Evolutionary conservation across 2,113 vertebrate genomes (phyloP).

Genomic region (Platanista minor): DNA sequence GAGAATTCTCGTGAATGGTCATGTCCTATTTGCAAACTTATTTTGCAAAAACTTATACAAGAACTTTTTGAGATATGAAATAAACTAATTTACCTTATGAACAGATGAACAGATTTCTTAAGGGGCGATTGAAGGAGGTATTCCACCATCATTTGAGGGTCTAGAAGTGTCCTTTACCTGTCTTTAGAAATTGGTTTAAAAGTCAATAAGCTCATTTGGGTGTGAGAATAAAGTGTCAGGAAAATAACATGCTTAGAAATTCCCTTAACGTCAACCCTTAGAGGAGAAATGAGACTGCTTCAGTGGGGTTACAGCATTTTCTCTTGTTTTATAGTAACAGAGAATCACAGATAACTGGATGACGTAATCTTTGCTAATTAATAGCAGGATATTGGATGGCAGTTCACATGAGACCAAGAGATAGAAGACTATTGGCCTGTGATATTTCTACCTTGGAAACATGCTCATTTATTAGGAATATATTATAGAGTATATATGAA

Average conservation of each 20-base stretch:
- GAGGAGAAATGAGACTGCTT: not conserved
- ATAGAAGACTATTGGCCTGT: not conserved
- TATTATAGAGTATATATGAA: rapidly evolving
- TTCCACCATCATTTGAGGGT: not conserved
- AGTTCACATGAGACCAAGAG: not conserved
- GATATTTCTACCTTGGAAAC: constrained; percentile 4
- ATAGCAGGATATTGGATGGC: not conserved
- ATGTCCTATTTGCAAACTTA: not conserved
- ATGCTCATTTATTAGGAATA: not conserved
- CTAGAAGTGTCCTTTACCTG: not conserved
- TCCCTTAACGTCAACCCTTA: not conserved
- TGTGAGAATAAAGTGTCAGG: not conserved
- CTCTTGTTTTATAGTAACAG: not conserved
- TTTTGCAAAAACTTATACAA: not conserved
- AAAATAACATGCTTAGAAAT: not conserved
- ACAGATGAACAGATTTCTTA: not conserved
- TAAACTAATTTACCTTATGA: not conserved
- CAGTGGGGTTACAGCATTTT: not conserved
- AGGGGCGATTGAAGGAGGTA: not conserved
- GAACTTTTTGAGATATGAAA: not conserved
- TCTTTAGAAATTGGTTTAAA: constrained; percentile 20
- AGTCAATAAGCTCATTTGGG: not conserved
- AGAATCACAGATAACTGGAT: not conserved
- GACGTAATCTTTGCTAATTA: constrained; percentile 12
- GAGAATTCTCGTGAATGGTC: not conserved